Evolutionary conservation across 2,888 invertebrate species (phyloP).

Genomic region (Lacanobia wlatinum): DNA sequence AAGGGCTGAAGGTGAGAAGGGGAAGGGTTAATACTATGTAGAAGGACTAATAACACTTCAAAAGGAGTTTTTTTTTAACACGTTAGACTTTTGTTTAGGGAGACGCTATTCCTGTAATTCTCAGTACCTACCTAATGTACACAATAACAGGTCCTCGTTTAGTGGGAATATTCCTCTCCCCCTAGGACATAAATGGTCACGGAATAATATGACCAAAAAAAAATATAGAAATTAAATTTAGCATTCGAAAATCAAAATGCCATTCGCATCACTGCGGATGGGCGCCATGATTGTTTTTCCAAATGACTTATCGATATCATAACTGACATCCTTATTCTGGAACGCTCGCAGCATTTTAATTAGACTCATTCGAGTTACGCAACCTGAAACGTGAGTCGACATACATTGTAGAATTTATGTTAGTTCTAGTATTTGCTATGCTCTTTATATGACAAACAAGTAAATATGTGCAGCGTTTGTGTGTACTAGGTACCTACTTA

Average conservation of each 20-base stretch:
- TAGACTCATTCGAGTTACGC: slow-evolving; percentile 44
- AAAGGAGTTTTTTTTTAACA: background rate
- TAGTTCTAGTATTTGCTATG: slow-evolving; percentile 42
- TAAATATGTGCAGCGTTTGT: slow-evolving; percentile 20
- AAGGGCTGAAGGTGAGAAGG: slow-evolving; percentile 25
- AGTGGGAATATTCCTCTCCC: no score
- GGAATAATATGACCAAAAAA: slow-evolving; percentile 2
- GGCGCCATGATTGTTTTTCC: slow-evolving; percentile 55
- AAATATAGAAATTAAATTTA: slow-evolving; percentile 2
- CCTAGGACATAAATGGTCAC: no score
- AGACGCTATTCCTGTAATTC: background rate
- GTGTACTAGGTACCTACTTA: background rate
- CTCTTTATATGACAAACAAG: slow-evolving; percentile 30
- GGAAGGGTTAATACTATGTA: background rate
- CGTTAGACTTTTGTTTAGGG: no score
- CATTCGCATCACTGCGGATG: slow-evolving; percentile 39
- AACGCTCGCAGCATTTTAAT: slow-evolving; percentile 63
- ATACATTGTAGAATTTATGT: slow-evolving; percentile 41
- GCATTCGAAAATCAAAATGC: slow-evolving; percentile 51
- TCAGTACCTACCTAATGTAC: background rate
- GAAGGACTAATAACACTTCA: slow-evolving; percentile 11
- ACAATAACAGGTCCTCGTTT: no score
- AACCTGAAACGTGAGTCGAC: slow-evolving; percentile 46
- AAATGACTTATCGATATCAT: slow-evolving; percentile 58
- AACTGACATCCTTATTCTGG: slow-evolving; percentile 63